phyloP scores from a whole-genome alignment of 2,797 vertebrate genomes.

The Gymnothorax javanicus region DNA sequence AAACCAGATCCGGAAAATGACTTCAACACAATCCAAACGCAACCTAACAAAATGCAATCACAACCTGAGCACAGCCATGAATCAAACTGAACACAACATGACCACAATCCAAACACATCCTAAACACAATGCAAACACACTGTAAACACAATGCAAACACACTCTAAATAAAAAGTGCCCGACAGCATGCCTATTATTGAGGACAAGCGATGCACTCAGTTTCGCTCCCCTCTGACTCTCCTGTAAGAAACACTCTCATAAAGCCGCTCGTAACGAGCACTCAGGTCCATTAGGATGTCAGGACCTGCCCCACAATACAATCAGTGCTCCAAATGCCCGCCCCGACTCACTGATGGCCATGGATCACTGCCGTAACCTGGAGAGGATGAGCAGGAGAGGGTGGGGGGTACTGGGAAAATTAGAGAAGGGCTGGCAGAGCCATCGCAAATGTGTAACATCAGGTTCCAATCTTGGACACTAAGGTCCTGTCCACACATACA shows the following conservation, averaged over 20 bases:
- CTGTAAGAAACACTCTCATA: slow-evolving; percentile 75
- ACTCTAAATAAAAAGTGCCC: too few species aligned
- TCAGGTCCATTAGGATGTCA: slow-evolving; percentile 80
- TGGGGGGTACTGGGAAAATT: background rate
- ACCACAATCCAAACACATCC: too few species aligned
- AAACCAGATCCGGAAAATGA: too few species aligned
- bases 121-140: too few species aligned
- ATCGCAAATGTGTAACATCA: too few species aligned
- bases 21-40: too few species aligned
- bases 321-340: slow-evolving; percentile 71
- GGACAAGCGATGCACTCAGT: background rate
- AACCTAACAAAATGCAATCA: background rate
- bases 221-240: slow-evolving; percentile 62
- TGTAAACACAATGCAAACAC: too few species aligned
- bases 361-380: background rate
- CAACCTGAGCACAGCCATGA: background rate
- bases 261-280: slow-evolving; percentile 79
- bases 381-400: background rate
- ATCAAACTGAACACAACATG: too few species aligned
- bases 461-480: too few species aligned
- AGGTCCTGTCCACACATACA: too few species aligned
- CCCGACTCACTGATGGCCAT: background rate
- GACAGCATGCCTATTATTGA: background rate
- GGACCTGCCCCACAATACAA: slow-evolving; percentile 77
- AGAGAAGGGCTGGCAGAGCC: background rate